These are phyloP conservation scores for Turdus rufiventris DNA, from an alignment of 2,113 vertebrate genomes.

Conservation along the genomic window DNA sequence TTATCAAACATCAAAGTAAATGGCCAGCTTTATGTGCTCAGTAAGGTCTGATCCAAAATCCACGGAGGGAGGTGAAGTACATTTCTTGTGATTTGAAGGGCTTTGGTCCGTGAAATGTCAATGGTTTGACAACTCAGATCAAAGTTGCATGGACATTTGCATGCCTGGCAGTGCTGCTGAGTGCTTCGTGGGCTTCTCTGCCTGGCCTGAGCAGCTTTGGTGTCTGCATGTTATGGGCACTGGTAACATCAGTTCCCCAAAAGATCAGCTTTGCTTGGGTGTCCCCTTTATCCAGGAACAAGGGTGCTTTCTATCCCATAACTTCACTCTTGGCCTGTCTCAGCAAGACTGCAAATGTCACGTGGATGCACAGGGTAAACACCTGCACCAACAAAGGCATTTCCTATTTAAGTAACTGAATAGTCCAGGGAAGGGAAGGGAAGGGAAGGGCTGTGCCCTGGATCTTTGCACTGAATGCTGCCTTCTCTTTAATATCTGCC, in stretches of 20 bases:
- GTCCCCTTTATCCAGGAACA: background rate
- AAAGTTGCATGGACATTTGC: background rate
- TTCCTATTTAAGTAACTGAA: background rate
- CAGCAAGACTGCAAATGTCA: background rate
- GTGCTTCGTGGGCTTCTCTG: background rate
- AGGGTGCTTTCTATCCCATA: background rate
- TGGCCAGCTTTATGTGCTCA: background rate
- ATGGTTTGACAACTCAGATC: background rate
- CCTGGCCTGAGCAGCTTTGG: background rate
- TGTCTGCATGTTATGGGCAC: background rate
- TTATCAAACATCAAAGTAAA: background rate
- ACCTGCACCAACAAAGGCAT: background rate
- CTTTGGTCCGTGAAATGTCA: background rate
- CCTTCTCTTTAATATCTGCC: background rate
- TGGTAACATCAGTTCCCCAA: background rate
- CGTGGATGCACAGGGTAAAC: background rate
- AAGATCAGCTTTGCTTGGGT: background rate
- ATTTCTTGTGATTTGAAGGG: background rate
- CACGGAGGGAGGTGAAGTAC: background rate
- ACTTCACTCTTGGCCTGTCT: background rate
- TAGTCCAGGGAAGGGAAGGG: background rate
- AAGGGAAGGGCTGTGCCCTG: background rate
- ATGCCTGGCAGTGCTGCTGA: background rate
- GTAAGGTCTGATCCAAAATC: background rate
- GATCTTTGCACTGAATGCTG: background rate